phyloP scores from a whole-genome alignment of 2,888 invertebrate genomes.

The Limulus polyphemus region DNA sequence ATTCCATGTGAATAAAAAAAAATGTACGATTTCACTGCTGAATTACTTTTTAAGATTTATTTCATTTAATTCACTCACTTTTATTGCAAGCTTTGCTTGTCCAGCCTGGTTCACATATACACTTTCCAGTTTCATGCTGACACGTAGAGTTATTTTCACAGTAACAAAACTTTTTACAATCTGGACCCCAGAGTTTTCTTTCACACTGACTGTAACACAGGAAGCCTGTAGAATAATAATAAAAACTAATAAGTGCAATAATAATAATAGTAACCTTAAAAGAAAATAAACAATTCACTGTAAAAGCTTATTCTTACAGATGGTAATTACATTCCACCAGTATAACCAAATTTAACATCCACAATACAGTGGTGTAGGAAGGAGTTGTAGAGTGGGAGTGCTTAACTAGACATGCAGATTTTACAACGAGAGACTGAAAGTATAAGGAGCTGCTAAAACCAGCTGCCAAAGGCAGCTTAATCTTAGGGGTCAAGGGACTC shows the following conservation, averaged over 20 bases:
- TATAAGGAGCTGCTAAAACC: too few relatives aligned
- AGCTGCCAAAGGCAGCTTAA: too few relatives aligned
- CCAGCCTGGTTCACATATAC: slow-evolving; percentile 42
- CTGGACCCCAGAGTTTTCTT: slow-evolving; percentile 62
- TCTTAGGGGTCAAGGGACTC: too few relatives aligned
- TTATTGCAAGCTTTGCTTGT: slow-evolving; percentile 35
- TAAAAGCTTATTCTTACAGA: neutral
- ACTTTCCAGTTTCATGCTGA: slow-evolving; percentile 59
- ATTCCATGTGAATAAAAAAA: too few relatives aligned
- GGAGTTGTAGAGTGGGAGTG: too few relatives aligned
- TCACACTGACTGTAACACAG: slow-evolving; percentile 27
- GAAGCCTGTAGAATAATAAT: slow-evolving; percentile 24
- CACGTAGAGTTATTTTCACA: slow-evolving; percentile 77
- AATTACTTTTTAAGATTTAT: too few relatives aligned
- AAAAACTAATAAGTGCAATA: neutral
- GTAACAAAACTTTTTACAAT: slow-evolving; percentile 63
- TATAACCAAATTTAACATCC: neutral
- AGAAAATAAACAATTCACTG: slow-evolving; percentile 1
- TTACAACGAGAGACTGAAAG: too few relatives aligned
- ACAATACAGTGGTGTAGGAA: too few relatives aligned
- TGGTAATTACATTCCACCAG: slow-evolving; percentile 12
- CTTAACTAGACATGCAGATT: too few relatives aligned
- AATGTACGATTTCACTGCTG: too few relatives aligned
- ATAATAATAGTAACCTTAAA: neutral
- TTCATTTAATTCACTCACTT: slow-evolving; percentile 17